Conservation (phyloP, 1,140 invertebrate species). For the Dolichoris vasculosae region DNA sequence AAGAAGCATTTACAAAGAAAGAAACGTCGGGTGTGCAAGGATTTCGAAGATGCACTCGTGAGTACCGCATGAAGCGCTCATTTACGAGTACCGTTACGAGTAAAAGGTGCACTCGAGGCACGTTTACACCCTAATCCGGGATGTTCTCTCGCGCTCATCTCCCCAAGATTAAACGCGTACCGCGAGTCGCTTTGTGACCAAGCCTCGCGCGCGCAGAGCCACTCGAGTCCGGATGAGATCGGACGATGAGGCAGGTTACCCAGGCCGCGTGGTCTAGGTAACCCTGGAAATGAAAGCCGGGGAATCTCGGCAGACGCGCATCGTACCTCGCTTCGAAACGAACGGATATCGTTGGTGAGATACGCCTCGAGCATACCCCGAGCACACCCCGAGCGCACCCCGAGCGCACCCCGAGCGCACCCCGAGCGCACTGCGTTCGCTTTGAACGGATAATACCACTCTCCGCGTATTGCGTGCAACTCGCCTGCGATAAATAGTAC, state of each 20-base stretch:
- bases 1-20: too few species aligned
- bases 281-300: background rate
- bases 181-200: background rate
- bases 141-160: background rate
- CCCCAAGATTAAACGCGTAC: background rate
- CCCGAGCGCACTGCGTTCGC: background rate
- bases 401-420: too few species aligned
- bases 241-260: background rate
- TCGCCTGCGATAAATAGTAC: conserved; percentile 18
- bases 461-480: background rate
- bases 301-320: background rate
- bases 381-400: too few species aligned
- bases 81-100: background rate
- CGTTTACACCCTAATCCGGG: background rate
- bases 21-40: background rate
- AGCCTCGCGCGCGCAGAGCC: too few species aligned
- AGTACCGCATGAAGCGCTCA: background rate
- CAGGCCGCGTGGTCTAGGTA: background rate
- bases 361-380: background rate
- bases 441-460: background rate
- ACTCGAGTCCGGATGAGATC: background rate
- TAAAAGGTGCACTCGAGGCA: background rate
- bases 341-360: too few species aligned
- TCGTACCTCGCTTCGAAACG: too few species aligned
- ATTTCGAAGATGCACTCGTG: background rate